Percentiles rank a stretch among this genome's conserved stretches.
Evolutionary conservation across 2,797 vertebrate genomes (phyloP).

Genomic region (Heliangelus exortis): DNA sequence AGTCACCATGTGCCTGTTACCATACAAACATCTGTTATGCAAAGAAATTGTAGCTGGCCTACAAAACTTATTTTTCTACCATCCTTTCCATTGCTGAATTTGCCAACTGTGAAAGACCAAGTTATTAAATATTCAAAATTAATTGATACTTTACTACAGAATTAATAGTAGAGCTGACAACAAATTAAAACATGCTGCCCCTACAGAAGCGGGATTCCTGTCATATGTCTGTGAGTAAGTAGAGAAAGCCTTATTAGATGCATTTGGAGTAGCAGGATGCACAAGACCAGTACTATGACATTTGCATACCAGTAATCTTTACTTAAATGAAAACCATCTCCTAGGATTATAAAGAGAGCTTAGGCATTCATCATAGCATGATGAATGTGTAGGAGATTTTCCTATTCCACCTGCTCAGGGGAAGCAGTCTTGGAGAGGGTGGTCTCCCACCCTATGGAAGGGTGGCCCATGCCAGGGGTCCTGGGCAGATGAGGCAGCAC

Average conservation of each 20-base stretch:
- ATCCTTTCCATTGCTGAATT: not conserved
- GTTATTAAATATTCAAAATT: not conserved
- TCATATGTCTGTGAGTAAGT: not conserved
- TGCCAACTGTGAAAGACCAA: not conserved
- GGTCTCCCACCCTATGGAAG: accelerated
- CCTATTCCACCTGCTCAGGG: not conserved
- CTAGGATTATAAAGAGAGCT: not conserved
- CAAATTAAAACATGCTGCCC: not conserved
- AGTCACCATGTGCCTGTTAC: not conserved
- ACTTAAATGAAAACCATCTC: not conserved
- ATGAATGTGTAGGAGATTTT: not conserved
- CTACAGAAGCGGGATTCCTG: not conserved
- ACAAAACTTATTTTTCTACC: not conserved
- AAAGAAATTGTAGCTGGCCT: not conserved
- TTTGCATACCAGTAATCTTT: not conserved
- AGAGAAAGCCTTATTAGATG: not conserved
- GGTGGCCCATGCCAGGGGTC: no score
- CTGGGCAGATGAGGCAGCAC: not conserved
- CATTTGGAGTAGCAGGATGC: not conserved
- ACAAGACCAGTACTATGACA: not conserved
- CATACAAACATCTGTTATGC: not conserved
- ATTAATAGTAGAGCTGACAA: not conserved
- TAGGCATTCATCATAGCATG: not conserved
- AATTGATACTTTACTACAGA: not conserved
- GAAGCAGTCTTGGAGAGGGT: not conserved